These are phyloP conservation scores for Xylocopa sonorina DNA, from an alignment of 1,140 invertebrate species.

Conservation along the genomic window DNA sequence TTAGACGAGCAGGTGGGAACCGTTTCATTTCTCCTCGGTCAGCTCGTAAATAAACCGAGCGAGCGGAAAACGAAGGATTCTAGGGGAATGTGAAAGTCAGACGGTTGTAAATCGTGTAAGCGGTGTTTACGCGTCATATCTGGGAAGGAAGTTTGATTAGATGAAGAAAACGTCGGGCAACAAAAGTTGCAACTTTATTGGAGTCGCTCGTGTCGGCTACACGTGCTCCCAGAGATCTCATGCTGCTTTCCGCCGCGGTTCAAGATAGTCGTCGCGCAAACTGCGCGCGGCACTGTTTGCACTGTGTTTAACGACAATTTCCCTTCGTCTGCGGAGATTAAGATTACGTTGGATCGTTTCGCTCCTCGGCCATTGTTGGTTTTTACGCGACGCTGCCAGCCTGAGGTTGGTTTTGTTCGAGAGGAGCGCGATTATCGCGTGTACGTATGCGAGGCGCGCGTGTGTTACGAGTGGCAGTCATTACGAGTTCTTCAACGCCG, in stretches of 20 bases:
- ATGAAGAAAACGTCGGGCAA: constrained; percentile 1
- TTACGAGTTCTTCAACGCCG: neutral
- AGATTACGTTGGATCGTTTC: constrained; percentile 17
- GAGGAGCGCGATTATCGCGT: constrained; percentile 5
- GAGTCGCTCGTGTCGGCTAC: neutral
- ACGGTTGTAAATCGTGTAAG: constrained; percentile 72
- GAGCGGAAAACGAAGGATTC: constrained; percentile 52
- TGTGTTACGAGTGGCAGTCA: neutral
- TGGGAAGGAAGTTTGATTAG: constrained; percentile 1
- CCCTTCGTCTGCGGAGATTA: neutral
- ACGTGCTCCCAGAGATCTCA: neutral
- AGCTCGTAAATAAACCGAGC: constrained; percentile 66
- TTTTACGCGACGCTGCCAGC: neutral
- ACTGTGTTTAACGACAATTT: neutral
- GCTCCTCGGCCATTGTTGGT: neutral
- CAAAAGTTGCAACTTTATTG: constrained; percentile 2
- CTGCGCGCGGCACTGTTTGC: too few species aligned
- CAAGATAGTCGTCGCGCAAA: too few species aligned
- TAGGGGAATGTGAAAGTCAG: constrained; percentile 71
- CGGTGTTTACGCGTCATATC: constrained; percentile 5
- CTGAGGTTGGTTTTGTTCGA: neutral
- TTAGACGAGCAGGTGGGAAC: neutral
- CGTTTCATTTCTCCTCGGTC: constrained; percentile 37
- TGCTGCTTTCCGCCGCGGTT: neutral
- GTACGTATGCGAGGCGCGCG: neutral